Conservation (phyloP, 1,140 invertebrate genomes). For the Panagrolaimus sp. region DNA sequence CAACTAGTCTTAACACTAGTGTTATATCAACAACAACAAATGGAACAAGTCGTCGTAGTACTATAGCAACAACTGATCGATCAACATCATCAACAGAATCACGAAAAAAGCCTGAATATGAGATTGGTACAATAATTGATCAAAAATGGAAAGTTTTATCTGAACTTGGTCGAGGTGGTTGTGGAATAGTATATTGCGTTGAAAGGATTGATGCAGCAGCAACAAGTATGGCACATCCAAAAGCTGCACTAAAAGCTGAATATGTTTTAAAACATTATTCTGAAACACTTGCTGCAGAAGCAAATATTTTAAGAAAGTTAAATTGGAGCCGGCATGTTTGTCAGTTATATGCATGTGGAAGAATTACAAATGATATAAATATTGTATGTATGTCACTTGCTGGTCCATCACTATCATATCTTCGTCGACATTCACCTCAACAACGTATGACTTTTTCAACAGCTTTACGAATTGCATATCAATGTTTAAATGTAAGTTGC, state of each 20-base stretch:
- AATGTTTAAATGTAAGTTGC: conserved; percentile 30
- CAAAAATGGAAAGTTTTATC: conserved; percentile 13
- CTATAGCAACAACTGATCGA: too few species aligned
- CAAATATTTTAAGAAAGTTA: background rate
- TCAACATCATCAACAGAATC: conserved; percentile 16
- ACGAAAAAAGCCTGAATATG: conserved; percentile 6
- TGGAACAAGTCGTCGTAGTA: too few species aligned
- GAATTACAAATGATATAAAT: conserved; percentile 20
- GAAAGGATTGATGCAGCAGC: background rate
- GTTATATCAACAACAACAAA: too few species aligned
- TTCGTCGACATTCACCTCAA: conserved; percentile 23
- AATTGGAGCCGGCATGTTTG: conserved; percentile 21
- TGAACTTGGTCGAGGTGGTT: conserved; percentile 12
- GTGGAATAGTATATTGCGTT: conserved; percentile 14
- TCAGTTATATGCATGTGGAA: conserved; percentile 21
- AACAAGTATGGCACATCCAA: background rate
- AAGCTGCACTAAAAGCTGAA: background rate
- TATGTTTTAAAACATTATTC: conserved; percentile 15
- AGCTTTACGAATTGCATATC: conserved; percentile 18
- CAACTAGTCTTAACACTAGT: too few species aligned
- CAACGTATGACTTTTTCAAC: conserved; percentile 32
- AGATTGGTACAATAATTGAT: background rate
- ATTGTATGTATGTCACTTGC: conserved; percentile 28
- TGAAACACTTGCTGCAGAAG: conserved; percentile 11
- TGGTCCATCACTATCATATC: conserved; percentile 28